phyloP scores from a whole-genome alignment of 23 tunicate species.

The Phallusia fumigata region DNA sequence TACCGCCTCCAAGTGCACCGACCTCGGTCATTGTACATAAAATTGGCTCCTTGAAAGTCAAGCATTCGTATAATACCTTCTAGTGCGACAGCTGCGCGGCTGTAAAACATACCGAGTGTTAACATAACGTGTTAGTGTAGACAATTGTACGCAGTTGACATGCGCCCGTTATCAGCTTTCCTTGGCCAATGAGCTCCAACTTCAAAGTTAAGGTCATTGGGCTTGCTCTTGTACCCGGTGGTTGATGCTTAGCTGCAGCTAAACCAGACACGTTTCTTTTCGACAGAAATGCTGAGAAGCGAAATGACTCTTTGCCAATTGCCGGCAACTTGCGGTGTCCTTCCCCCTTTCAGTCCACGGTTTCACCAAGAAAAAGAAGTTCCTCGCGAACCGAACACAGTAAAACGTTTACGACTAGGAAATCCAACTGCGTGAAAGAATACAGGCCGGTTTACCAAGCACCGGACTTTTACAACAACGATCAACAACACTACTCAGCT shows the following conservation, averaged over 20 bases:
- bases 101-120: constrained; percentile 7
- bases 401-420: neutral
- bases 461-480: neutral
- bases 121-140: constrained; percentile 6
- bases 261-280: neutral
- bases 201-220: neutral
- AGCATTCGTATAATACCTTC: constrained; percentile 6
- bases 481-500: neutral
- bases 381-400: neutral
- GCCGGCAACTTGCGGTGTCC: neutral
- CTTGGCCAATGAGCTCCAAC: neutral
- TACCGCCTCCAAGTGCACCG: constrained; percentile 6
- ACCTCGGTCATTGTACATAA: constrained; percentile 1
- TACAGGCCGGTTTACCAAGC: neutral
- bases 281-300: neutral
- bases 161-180: neutral
- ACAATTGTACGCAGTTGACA: constrained; percentile 1
- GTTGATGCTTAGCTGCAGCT: neutral
- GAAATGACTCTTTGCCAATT: neutral
- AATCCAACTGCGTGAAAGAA: neutral
- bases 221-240: neutral
- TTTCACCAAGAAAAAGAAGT: neutral
- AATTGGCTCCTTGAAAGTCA: constrained; percentile 28
- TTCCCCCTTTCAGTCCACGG: neutral
- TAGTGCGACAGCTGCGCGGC: constrained; percentile 25